Evolutionary conservation across 2,888 invertebrate genomes (phyloP).

Genomic region (Colostygia pectinataria): DNA sequence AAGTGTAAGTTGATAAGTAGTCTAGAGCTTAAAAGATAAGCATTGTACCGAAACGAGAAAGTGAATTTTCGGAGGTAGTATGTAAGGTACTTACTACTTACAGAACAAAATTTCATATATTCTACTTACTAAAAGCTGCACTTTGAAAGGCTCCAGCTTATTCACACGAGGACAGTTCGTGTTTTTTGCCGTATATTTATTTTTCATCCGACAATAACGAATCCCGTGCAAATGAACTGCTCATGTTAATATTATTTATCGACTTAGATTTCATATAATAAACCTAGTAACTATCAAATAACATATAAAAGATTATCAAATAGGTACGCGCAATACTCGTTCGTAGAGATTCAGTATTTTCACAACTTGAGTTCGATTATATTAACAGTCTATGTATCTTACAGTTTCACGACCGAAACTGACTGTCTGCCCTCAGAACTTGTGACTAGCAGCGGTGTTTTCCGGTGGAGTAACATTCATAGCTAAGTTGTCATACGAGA

Average conservation of each 20-base stretch:
- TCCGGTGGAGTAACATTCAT: slow-evolving; percentile 86
- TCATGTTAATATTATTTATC: no score
- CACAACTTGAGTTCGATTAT: slow-evolving; percentile 1
- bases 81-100: background rate
- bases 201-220: no score
- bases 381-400: slow-evolving; percentile 36
- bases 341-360: slow-evolving; percentile 7
- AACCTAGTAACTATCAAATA: background rate
- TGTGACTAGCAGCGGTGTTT: slow-evolving; percentile 61
- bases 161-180: no score
- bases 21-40: no score
- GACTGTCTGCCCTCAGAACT: slow-evolving; percentile 58
- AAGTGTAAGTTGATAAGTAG: no score
- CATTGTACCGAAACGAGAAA: no score
- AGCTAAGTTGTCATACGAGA: slow-evolving; percentile 90
- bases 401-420: slow-evolving; percentile 48
- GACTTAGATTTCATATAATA: no score
- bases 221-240: no score
- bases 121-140: slow-evolving; percentile 20
- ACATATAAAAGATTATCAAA: background rate
- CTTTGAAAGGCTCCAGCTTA: slow-evolving; percentile 12
- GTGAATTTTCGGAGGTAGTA: no score
- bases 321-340: slow-evolving; percentile 3
- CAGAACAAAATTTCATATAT: background rate
- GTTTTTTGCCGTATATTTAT: no score